Base-by-base conservation (phyloP, 2,888 invertebrate species). In the Steinernema hermaphroditum region DNA sequence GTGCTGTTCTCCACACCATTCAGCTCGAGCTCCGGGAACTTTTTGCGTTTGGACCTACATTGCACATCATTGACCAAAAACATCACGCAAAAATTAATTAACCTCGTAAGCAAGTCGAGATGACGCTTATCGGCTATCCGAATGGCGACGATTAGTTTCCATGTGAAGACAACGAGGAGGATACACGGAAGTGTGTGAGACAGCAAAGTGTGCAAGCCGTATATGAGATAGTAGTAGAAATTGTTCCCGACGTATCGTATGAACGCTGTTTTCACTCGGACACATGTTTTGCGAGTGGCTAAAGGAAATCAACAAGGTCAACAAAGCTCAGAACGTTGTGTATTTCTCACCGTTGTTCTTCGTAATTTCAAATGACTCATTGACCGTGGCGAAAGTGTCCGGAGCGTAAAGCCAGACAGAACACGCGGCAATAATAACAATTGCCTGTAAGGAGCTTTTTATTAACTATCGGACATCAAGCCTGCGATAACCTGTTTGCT, bases 131-230 rank as follows among this genome's bases (percentile, higher is more conserved):
- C 93, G 0, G 95, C 94, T 76, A 91, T 90, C 72, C 92, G 90
- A 91, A 96, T 91, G 0, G 94, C 94, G 68, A 91, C 89, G 87
- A 94, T 94, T 4, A 96, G 90, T 16, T 94, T 89, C 0, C 93
- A 91, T 86, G 95, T 96, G 73, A 96, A 90, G 24, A 93, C 92
- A 0, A 95, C 93, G 54, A 96, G 90, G 0, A 93, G 91, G 8
- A 93, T 91, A 89, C 95, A 96, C 0, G 96, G 95, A 74, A 94
- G 90, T 77, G 94, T 89, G 87, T 96, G 94, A 12, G 95, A 93
- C 88, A 94, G 93, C 2, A 94, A 88, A 16, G 94, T 93, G 27
- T 95, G 91, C 87, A 94, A 93, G 81, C 92, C 90, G 88, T 90
- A 88, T 73, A 87, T 87, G 14, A 75, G 68, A 73, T 92, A 92